phyloP scores from a whole-genome alignment of 2,797 vertebrate species.

The Oophaga sylvatica region DNA sequence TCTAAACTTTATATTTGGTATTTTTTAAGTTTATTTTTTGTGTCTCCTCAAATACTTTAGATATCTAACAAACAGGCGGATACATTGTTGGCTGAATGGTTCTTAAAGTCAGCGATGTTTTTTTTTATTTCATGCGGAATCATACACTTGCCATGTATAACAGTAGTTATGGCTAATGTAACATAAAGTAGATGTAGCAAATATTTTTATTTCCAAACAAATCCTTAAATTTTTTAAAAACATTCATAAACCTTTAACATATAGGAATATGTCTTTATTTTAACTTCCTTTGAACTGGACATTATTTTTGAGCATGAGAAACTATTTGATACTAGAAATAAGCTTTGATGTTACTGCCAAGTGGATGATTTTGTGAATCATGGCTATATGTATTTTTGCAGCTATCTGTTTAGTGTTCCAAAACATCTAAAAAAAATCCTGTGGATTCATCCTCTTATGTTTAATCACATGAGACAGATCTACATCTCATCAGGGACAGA shows the following conservation, averaged over 20 bases:
- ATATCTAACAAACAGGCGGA: background rate
- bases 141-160: background rate
- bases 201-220: background rate
- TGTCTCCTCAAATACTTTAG: background rate
- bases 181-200: background rate
- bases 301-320: too few species aligned
- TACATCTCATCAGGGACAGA: too few species aligned
- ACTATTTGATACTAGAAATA: too few species aligned
- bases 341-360: too few species aligned
- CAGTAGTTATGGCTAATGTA: background rate
- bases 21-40: background rate
- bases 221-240: background rate
- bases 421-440: too few species aligned
- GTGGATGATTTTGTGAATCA: too few species aligned
- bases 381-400: too few species aligned
- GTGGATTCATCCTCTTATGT: too few species aligned
- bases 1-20: background rate
- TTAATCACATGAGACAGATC: too few species aligned
- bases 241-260: background rate
- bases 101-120: background rate
- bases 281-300: too few species aligned
- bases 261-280: too few species aligned
- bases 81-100: background rate
- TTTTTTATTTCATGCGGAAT: background rate
- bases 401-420: too few species aligned